Percentiles rank a stretch among this genome's conserved stretches.
Conservation (phyloP, 2,888 invertebrate genomes). For the Phragmatobia fuliginosa region DNA sequence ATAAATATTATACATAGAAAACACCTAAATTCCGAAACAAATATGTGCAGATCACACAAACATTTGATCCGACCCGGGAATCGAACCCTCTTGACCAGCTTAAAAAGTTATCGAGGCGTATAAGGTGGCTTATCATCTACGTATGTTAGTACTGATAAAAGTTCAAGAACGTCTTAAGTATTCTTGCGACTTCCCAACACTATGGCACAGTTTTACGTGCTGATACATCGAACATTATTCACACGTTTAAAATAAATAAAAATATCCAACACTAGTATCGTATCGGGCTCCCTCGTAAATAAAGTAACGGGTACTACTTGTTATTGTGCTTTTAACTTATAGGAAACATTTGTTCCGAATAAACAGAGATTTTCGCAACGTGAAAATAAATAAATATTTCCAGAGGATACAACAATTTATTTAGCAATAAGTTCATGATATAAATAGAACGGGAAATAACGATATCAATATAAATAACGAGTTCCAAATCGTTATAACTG, state of each 20-base stretch:
- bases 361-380: constrained; percentile 34
- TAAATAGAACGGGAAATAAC: constrained; percentile 3
- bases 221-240: constrained; percentile 53
- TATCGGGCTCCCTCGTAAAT: constrained; percentile 49
- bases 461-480: not conserved
- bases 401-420: constrained; percentile 4
- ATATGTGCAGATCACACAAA: no score
- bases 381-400: constrained; percentile 40
- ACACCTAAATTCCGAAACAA: no score
- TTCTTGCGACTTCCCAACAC: constrained; percentile 30
- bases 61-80: no score
- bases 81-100: no score
- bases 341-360: constrained; percentile 45
- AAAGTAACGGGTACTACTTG: constrained; percentile 48
- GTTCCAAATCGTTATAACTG: not conserved
- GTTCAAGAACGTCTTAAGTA: not conserved
- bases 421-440: constrained; percentile 4
- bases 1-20: no score
- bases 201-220: constrained; percentile 38
- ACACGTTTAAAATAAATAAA: constrained; percentile 56
- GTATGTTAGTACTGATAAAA: no score
- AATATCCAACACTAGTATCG: constrained; percentile 44
- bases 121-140: no score
- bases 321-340: constrained; percentile 54
- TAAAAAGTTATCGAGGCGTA: no score